Percentiles rank a stretch among this genome's conserved stretches.
Conservation (phyloP, 1,140 invertebrate genomes). For the Scaptomyza graminum region DNA sequence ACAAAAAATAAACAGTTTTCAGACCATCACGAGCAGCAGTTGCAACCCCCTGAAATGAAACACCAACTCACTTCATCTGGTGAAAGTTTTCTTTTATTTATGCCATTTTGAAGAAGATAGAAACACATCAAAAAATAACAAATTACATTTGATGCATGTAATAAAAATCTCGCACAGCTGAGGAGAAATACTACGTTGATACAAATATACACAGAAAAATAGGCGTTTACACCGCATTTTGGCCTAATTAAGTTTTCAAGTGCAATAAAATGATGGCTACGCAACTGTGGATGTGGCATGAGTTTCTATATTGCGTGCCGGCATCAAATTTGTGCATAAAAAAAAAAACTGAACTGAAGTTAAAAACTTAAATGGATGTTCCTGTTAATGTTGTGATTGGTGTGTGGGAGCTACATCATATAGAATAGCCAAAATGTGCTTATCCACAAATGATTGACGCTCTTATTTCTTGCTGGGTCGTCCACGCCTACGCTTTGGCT, state of each 20-base stretch:
- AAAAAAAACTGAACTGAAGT: slow-evolving; percentile 62
- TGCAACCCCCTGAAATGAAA: slow-evolving; percentile 20
- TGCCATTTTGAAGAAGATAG: slow-evolving; percentile 75
- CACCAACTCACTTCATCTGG: background rate
- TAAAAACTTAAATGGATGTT: slow-evolving; percentile 79
- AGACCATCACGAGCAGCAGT: slow-evolving; percentile 43
- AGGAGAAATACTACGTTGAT: slow-evolving; percentile 22
- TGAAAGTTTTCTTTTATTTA: slow-evolving; percentile 69
- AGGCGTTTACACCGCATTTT: slow-evolving; percentile 78
- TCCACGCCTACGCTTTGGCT: slow-evolving; percentile 51
- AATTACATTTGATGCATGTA: slow-evolving; percentile 82
- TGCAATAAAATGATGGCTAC: slow-evolving; percentile 80
- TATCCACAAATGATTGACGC: slow-evolving; percentile 18
- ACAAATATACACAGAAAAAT: slow-evolving; percentile 47
- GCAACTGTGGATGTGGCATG: slow-evolving; percentile 14
- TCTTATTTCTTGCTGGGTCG: slow-evolving; percentile 47
- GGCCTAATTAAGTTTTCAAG: slow-evolving; percentile 83
- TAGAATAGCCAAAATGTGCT: background rate
- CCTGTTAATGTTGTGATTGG: slow-evolving; percentile 45
- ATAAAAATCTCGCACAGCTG: slow-evolving; percentile 78
- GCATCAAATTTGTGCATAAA: slow-evolving; percentile 78
- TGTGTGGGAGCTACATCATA: slow-evolving; percentile 7
- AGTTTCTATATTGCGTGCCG: slow-evolving; percentile 65
- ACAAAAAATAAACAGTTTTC: slow-evolving; percentile 36
- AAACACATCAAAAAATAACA: slow-evolving; percentile 83